phyloP scores from a whole-genome alignment of 2,888 invertebrate genomes.

The Ophion slaviceki region DNA sequence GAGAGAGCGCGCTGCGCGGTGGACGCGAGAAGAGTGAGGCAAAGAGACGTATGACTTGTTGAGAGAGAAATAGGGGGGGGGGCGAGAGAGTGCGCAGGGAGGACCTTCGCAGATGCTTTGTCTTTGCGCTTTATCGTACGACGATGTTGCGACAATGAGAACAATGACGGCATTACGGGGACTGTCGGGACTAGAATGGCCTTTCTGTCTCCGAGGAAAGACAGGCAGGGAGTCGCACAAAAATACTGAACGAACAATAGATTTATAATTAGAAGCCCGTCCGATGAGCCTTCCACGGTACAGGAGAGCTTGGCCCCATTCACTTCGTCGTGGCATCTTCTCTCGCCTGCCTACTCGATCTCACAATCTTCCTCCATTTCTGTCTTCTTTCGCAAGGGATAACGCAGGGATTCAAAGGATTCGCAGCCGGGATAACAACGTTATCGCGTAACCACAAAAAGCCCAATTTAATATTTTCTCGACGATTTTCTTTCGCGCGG shows the following conservation, averaged over 20 bases:
- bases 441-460: constrained; percentile 49
- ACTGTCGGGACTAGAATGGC: constrained; percentile 75
- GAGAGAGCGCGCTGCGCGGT: constrained; percentile 38
- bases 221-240: constrained; percentile 76
- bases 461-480: constrained; percentile 30
- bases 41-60: constrained; percentile 73
- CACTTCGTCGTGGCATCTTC: constrained; percentile 25
- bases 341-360: background rate
- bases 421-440: constrained; percentile 36
- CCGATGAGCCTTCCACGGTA: constrained; percentile 51
- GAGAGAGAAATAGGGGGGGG: constrained; percentile 63
- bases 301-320: constrained; percentile 6
- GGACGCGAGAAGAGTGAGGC: constrained; percentile 62
- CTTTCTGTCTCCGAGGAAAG: constrained; percentile 65
- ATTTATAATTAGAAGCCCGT: constrained; percentile 74
- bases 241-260: constrained; percentile 77
- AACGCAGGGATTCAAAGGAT: background rate
- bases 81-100: constrained; percentile 72
- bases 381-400: background rate
- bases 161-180: constrained; percentile 78
- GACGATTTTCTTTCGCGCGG: background rate
- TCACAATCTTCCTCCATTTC: background rate
- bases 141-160: constrained; percentile 80
- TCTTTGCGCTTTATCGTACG: constrained; percentile 80
- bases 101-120: constrained; percentile 75